These are phyloP conservation scores for Adelges cooleyi DNA, from an alignment of 1,140 invertebrate species.

Conservation along the genomic window DNA sequence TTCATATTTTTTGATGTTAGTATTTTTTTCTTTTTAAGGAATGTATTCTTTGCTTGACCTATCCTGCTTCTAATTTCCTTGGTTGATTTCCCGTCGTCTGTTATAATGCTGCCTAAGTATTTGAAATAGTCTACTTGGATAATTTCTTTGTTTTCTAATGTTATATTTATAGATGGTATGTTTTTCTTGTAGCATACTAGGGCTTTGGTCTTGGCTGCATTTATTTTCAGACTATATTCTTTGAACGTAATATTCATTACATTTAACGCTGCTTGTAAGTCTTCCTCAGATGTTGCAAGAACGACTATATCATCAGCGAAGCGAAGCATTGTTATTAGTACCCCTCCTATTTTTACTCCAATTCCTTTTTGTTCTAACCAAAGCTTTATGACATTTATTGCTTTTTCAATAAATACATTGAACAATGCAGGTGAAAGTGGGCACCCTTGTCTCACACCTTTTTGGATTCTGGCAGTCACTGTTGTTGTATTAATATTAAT, in stretches of 20 bases:
- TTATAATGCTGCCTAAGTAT: conserved; percentile 23
- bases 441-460: conserved; percentile 6
- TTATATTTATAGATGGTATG: no score
- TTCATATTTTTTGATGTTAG: neutral
- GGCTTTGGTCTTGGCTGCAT: conserved; percentile 10
- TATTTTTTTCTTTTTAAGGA: conserved; percentile 8
- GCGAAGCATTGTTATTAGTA: conserved; percentile 14
- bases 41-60: neutral
- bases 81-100: conserved; percentile 4
- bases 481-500: neutral
- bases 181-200: neutral
- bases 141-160: neutral
- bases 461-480: neutral
- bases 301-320: conserved; percentile 27
- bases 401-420: conserved; percentile 2
- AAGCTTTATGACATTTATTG: conserved; percentile 1
- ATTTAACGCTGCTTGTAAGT: conserved; percentile 22
- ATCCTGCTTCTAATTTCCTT: conserved; percentile 13
- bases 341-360: neutral
- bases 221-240: conserved; percentile 27
- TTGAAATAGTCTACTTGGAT: conserved; percentile 11
- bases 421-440: neutral
- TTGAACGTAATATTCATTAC: conserved; percentile 11
- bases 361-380: neutral
- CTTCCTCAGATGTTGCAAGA: conserved; percentile 18